Conservation (phyloP, 2,797 vertebrate genomes). For the Girardinus metallicus region DNA sequence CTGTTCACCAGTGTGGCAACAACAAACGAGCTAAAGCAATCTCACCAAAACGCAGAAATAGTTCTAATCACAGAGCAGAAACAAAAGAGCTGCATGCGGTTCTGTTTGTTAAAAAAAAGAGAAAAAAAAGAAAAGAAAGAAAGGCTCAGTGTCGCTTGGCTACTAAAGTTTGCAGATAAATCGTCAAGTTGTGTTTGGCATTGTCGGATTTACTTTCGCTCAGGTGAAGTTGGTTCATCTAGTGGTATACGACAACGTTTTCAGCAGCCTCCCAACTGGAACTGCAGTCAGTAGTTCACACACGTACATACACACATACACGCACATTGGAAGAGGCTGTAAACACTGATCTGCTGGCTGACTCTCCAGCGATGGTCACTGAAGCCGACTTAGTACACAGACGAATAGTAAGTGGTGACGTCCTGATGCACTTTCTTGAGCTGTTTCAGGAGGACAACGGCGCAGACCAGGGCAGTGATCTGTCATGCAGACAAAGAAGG, state of each 20-base stretch:
- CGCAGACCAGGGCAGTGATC: slow-evolving; percentile 62
- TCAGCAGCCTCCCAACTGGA: background rate
- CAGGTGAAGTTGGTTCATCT: background rate
- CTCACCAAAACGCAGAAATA: background rate
- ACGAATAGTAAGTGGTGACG: background rate
- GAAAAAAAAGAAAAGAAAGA: too few relatives aligned
- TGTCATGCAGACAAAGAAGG: slow-evolving; percentile 44
- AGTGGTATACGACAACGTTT: background rate
- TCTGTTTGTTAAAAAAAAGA: background rate
- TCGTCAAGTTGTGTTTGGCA: background rate
- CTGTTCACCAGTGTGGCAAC: background rate
- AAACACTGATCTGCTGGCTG: slow-evolving; percentile 17
- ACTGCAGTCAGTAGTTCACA: slow-evolving; percentile 12
- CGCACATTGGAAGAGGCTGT: slow-evolving; percentile 9
- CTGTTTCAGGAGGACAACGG: slow-evolving; percentile 45
- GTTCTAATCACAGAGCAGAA: background rate
- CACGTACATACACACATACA: background rate
- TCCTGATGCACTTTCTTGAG: slow-evolving; percentile 43
- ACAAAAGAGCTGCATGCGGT: background rate
- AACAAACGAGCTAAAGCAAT: background rate
- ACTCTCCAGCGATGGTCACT: slow-evolving; percentile 16
- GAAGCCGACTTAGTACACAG: slow-evolving; percentile 52
- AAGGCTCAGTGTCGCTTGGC: background rate
- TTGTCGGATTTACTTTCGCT: background rate
- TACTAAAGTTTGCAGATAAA: background rate